phyloP scores from a whole-genome alignment of 1,140 invertebrate genomes.

The Notospermus geniculatus region DNA sequence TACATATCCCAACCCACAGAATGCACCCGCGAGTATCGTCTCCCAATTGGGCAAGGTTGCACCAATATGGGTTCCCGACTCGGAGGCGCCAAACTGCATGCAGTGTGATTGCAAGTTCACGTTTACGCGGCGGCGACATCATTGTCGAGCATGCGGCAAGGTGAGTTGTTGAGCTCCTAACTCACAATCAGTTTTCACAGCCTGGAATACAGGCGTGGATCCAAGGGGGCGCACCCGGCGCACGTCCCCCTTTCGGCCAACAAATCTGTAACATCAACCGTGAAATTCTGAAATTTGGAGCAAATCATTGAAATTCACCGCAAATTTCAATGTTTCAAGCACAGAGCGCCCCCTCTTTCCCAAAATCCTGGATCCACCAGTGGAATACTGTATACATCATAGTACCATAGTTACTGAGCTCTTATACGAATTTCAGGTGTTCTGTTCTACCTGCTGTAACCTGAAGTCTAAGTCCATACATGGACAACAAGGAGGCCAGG shows the following conservation, averaged over 20 bases:
- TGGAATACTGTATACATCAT: too few species aligned
- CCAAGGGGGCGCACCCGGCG: too few species aligned
- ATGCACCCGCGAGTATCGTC: constrained; percentile 25
- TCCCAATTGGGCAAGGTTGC: constrained; percentile 43
- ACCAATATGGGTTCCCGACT: constrained; percentile 76
- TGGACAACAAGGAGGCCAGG: constrained; percentile 66
- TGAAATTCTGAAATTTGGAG: not conserved
- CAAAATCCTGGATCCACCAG: too few species aligned
- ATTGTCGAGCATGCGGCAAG: constrained; percentile 88
- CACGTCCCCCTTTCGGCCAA: too few species aligned
- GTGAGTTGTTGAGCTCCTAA: too few species aligned
- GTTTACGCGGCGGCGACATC: constrained; percentile 89
- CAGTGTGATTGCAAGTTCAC: constrained; percentile 88
- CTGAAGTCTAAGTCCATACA: constrained; percentile 70
- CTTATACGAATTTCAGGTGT: constrained; percentile 61
- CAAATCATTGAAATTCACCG: too few species aligned
- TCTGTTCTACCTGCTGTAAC: constrained; percentile 80
- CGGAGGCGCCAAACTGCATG: constrained; percentile 86
- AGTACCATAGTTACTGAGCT: too few species aligned
- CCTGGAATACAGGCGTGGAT: not conserved
- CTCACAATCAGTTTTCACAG: too few species aligned
- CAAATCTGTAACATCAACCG: too few species aligned
- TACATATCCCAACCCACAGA: not conserved
- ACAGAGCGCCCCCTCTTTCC: too few species aligned
- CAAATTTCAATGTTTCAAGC: too few species aligned